Base-by-base conservation (phyloP, 2,888 invertebrate species). In the Thecocarcelia acutangulata region DNA sequence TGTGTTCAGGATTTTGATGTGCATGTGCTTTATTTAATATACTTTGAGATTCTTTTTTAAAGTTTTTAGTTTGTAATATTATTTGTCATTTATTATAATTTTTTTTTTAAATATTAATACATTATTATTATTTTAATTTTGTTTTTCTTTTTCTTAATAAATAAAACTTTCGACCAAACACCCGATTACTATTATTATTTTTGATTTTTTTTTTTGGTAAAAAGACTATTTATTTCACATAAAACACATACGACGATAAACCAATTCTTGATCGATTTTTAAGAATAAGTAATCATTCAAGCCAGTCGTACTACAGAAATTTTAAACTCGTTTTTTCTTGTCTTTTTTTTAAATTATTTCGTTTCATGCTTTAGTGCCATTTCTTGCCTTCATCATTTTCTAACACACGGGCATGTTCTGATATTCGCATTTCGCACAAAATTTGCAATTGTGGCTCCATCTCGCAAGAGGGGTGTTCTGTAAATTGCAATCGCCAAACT, bases 21-120 rank as follows among this genome's bases (percentile, higher is more conserved):
- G 33, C 33, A 3, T 33, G 33, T 33, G 1, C 33, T 33, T 8
- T 33, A 9, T 33, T 33, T 33, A 33, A 33, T 33, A 33, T 56
- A 19, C 21, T 24, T 24, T 33, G 33, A 33, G 33, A 15, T 77
- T 21, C 17, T 21, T 44, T 61, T 66, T 68, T 58, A 44, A 56
- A 48, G 24, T 61, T 72, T 68, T 73, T 81, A 68, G 63, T 69
- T 72, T 64, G 52, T 81, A 77, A 73, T 73, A 66, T 78, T 52
- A 58, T 78, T 78, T 77, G 54, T 73, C 66, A 64, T 17, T 70
- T 66, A 70, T 66, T 58, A 46, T 56, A 33, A 48, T 52, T 61
- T 61, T 28, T 76, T 59, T n/a, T 28, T 59, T 69, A n/a, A 77
- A 33, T 77, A 69, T 46, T 63, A 46, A 44, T 73, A 5, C 33